Evolutionary conservation across 2,113 vertebrate species (phyloP).

Genomic region (Grammomys dolichurus): DNA sequence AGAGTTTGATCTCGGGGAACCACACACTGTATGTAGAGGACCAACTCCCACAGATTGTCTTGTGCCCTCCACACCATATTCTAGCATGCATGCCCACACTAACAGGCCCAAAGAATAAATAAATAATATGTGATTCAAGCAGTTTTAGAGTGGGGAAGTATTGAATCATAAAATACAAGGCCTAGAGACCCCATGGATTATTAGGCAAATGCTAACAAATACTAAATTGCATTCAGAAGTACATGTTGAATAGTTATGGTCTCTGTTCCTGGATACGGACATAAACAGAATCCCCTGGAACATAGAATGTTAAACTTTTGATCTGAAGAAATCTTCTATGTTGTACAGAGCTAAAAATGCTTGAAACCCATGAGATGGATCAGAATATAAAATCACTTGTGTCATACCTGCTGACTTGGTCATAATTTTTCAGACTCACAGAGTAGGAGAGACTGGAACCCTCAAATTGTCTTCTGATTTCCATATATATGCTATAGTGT

Average conservation of each 20-base stretch:
- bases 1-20: neutral
- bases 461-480: no score
- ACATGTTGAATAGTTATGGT: neutral
- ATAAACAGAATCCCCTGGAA: conserved; percentile 26
- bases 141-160: neutral
- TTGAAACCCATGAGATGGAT: neutral
- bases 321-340: neutral
- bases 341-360: neutral
- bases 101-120: neutral
- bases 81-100: neutral
- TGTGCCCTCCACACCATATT: neutral
- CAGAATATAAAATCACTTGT: neutral
- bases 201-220: neutral
- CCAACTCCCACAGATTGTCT: neutral
- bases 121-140: neutral
- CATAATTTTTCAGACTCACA: no score
- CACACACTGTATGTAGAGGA: neutral
- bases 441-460: no score
- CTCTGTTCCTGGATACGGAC: conserved; percentile 22
- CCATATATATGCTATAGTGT: no score
- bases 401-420: neutral
- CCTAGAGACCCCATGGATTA: neutral
- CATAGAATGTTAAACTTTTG: neutral
- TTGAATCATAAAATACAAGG: neutral
- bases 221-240: neutral